Conservation (phyloP, 2,888 invertebrate genomes). For the Scaptomyza parva region DNA sequence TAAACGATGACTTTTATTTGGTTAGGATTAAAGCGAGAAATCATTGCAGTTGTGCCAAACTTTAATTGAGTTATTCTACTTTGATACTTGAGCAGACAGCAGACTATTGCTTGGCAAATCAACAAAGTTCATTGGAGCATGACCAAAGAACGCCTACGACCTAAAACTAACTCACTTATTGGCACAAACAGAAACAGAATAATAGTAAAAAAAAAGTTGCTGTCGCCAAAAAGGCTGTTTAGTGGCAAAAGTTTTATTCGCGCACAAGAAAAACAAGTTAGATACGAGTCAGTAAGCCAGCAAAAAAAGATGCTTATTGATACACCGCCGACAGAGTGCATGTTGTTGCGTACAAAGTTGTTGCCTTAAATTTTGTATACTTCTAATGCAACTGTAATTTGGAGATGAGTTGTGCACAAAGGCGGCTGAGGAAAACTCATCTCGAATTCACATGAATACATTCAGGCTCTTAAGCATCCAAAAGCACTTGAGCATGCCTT, state of each 20-base stretch:
- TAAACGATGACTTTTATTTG: slow-evolving; percentile 46
- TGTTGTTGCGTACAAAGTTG: slow-evolving; percentile 41
- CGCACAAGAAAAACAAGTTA: slow-evolving; percentile 22
- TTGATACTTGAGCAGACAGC: slow-evolving; percentile 3
- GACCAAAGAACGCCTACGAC: slow-evolving; percentile 40
- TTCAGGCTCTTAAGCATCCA: slow-evolving; percentile 63
- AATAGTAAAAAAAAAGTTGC: slow-evolving; percentile 42
- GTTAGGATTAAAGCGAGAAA: slow-evolving; percentile 19
- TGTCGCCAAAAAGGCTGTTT: slow-evolving; percentile 51
- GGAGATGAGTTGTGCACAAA: slow-evolving; percentile 22
- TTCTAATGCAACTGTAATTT: slow-evolving; percentile 56
- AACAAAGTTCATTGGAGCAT: slow-evolving; percentile 47
- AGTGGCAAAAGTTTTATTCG: slow-evolving; percentile 36
- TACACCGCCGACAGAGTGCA: slow-evolving; percentile 12
- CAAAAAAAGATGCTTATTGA: slow-evolving; percentile 50
- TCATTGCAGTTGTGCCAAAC: slow-evolving; percentile 27
- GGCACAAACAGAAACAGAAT: slow-evolving; percentile 57
- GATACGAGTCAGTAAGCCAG: slow-evolving; percentile 30
- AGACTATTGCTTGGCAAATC: slow-evolving; percentile 34
- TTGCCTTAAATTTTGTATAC: slow-evolving; percentile 31
- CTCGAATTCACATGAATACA: slow-evolving; percentile 71
- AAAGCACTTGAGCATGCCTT: slow-evolving; percentile 79
- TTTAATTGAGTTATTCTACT: slow-evolving; percentile 27
- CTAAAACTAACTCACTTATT: slow-evolving; percentile 31
- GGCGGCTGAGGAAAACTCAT: slow-evolving; percentile 36